Percentiles rank a stretch among this genome's conserved stretches.
Conservation (phyloP, 2,113 vertebrate genomes). For the Triplophysa rosa region DNA sequence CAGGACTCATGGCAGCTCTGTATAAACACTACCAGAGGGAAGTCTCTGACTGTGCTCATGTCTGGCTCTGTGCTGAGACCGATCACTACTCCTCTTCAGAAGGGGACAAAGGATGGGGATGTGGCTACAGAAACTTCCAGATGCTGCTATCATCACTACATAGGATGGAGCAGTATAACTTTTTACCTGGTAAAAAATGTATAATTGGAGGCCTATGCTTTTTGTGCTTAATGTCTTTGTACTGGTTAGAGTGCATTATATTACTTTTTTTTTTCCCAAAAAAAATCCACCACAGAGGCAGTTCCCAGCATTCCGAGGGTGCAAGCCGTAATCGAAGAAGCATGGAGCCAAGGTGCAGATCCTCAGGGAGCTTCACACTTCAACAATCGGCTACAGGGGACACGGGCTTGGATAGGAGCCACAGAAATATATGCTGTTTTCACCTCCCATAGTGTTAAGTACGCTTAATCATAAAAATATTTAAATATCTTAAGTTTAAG, state of each 20-base stretch:
- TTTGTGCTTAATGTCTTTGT: not conserved
- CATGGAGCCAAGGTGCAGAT: constrained; percentile 91
- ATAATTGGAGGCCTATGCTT: not conserved
- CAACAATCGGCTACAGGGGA: constrained; percentile 79
- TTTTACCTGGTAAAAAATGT: constrained; percentile 74
- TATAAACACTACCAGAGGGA: constrained; percentile 78
- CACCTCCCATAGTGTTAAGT: constrained; percentile 86
- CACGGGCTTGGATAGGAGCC: constrained; percentile 93
- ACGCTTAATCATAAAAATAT: not conserved
- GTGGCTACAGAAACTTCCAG: constrained; percentile 95
- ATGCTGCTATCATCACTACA: constrained; percentile 89
- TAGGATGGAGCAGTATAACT: constrained; percentile 72
- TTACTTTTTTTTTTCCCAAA: too few relatives aligned
- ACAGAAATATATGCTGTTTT: constrained; percentile 92
- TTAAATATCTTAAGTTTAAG: not conserved
- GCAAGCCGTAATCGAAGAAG: constrained; percentile 88
- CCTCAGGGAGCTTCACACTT: constrained; percentile 91
- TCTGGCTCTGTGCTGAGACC: constrained; percentile 85
- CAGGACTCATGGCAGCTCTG: constrained; percentile 81
- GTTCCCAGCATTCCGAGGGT: constrained; percentile 88
- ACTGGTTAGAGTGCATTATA: not conserved
- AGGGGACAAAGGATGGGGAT: constrained; percentile 93
- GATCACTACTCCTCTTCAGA: constrained; percentile 87
- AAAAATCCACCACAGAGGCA: constrained; percentile 40
- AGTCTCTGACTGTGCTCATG: constrained; percentile 73